Evolutionary conservation across 1,140 invertebrate species (phyloP).

Genomic region (Polypedilum pembai): DNA sequence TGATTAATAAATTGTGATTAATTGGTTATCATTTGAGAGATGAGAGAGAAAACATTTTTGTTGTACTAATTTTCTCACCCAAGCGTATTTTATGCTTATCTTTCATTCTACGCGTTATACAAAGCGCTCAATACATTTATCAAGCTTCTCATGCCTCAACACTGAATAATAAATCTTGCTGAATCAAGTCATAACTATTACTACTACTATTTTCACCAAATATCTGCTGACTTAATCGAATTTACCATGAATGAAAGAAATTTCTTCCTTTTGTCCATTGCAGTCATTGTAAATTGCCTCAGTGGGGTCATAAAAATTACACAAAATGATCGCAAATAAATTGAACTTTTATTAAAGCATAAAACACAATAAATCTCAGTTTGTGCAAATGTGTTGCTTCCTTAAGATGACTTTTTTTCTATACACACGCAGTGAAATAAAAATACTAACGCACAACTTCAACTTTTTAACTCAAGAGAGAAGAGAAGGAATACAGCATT

Average conservation of each 20-base stretch:
- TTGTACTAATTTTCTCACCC: background rate
- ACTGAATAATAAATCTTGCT: constrained; percentile 18
- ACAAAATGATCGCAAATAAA: constrained; percentile 3
- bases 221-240: constrained; percentile 4
- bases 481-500: background rate
- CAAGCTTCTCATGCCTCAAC: background rate
- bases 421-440: too few species aligned
- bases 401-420: too few species aligned
- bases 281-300: constrained; percentile 1
- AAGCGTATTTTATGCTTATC: constrained; percentile 6
- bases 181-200: background rate
- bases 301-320: background rate
- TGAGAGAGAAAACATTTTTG: too few species aligned
- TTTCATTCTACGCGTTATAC: background rate
- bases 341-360: constrained; percentile 19
- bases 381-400: background rate
- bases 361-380: constrained; percentile 5
- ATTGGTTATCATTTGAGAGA: background rate
- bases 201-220: background rate
- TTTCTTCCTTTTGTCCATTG: background rate
- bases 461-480: too few species aligned
- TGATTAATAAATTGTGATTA: background rate
- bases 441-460: too few species aligned
- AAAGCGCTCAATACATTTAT: background rate
- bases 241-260: background rate